Percentiles rank a stretch among this genome's conserved stretches.
Evolutionary conservation across 2,888 invertebrate genomes (phyloP).

Genomic region (Tetanocera ferruginea): DNA sequence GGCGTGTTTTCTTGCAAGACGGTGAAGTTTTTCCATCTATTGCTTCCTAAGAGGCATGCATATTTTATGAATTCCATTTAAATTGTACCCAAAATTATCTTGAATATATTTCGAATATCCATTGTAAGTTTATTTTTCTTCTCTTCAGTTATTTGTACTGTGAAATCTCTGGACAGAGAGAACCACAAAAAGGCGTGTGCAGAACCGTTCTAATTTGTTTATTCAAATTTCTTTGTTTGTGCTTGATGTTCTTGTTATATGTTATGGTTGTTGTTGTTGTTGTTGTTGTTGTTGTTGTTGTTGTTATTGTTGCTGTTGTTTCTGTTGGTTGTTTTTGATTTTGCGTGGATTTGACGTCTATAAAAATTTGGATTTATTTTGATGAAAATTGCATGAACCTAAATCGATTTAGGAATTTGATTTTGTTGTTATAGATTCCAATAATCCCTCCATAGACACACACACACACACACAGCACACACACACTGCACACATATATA

Average conservation of each 20-base stretch:
- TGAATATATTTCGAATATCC: too few species aligned
- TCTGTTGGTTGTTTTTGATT: background rate
- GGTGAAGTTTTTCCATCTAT: too few species aligned
- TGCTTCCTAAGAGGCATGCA: too few species aligned
- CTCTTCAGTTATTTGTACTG: too few species aligned
- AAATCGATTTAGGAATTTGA: constrained; percentile 24
- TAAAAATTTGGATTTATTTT: constrained; percentile 26
- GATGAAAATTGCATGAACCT: constrained; percentile 15
- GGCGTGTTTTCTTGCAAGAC: too few species aligned
- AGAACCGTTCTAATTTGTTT: background rate
- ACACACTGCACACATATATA: background rate
- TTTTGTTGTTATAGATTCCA: background rate
- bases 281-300: background rate
- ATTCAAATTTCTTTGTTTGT: constrained; percentile 8
- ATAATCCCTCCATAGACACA: background rate
- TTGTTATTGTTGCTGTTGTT: background rate
- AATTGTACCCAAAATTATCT: too few species aligned
- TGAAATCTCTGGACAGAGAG: too few species aligned
- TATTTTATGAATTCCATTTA: too few species aligned
- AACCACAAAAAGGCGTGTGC: too few species aligned
- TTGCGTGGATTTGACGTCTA: constrained; percentile 5
- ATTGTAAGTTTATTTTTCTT: too few species aligned
- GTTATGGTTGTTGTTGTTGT: background rate
- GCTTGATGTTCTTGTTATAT: background rate
- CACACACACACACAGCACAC: background rate